Percentiles rank a stretch among this genome's conserved stretches.
These are phyloP conservation scores for Oenanthe oenanthe DNA, from an alignment of 2,113 vertebrate genomes.

Conservation along the genomic window DNA sequence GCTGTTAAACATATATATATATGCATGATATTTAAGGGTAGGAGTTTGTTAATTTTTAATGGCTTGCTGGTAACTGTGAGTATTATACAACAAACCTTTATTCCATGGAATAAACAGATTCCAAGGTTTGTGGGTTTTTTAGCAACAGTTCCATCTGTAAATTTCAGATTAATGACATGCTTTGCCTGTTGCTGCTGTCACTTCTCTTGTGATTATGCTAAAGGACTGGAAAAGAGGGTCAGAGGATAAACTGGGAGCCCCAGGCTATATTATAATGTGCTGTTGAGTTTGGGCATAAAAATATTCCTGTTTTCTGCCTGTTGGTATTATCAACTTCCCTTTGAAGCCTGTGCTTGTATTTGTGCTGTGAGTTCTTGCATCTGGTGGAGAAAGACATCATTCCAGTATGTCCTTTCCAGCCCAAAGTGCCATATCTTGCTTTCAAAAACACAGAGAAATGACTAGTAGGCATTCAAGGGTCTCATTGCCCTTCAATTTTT, in stretches of 20 bases:
- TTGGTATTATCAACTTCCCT: background rate
- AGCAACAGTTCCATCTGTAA: background rate
- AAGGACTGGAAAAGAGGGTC: background rate
- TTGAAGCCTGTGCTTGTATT: background rate
- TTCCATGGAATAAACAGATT: background rate
- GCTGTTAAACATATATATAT: background rate
- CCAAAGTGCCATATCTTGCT: background rate
- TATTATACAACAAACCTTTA: background rate
- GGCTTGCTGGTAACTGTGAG: background rate
- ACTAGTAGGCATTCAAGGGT: background rate
- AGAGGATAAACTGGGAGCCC: background rate
- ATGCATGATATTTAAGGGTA: background rate
- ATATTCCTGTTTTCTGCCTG: background rate
- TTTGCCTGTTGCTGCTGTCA: background rate
- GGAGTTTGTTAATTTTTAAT: background rate
- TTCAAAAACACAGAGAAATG: background rate
- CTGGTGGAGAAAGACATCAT: background rate
- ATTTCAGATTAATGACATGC: background rate
- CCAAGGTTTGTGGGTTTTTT: background rate
- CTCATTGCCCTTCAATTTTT: background rate
- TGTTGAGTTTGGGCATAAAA: background rate
- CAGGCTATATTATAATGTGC: rapidly evolving
- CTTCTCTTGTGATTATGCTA: background rate
- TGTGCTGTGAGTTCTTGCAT: background rate
- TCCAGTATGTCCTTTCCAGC: background rate